Evolutionary conservation across 2,113 vertebrate genomes (phyloP).

Genomic region (Trogon surrucura): DNA sequence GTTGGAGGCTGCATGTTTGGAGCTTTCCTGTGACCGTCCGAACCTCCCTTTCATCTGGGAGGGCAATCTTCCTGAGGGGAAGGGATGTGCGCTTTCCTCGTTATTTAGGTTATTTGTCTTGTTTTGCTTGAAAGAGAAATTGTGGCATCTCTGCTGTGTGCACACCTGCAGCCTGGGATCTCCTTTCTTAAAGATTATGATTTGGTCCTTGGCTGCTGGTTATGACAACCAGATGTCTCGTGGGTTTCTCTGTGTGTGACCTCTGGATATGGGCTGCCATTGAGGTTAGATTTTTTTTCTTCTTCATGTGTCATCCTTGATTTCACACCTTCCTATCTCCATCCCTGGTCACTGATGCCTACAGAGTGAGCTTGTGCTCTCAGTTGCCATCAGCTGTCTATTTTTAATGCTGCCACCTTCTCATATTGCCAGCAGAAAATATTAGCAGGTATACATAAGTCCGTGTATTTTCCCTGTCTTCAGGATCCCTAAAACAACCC

Average conservation of each 20-base stretch:
- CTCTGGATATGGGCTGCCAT: neutral
- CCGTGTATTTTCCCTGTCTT: neutral
- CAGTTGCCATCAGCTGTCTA: neutral
- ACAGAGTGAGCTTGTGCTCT: neutral
- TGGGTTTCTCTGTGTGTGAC: neutral
- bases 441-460: neutral
- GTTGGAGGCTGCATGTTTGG: neutral
- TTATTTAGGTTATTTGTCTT: neutral
- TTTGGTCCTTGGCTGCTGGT: neutral
- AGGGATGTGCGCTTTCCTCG: neutral
- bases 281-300: neutral
- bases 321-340: neutral
- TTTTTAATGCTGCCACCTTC: conserved; percentile 1
- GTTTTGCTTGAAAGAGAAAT: neutral
- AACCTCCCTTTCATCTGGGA: neutral
- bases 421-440: neutral
- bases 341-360: neutral
- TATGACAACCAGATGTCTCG: neutral
- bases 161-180: neutral
- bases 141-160: neutral
- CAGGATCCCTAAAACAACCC: neutral
- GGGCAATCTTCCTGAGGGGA: neutral
- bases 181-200: neutral
- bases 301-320: neutral
- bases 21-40: neutral